Evolutionary conservation across 2,888 invertebrate genomes (phyloP), one percentile per base, ranked within the genome.

Genomic region (Prosapia bicincta): DNA sequence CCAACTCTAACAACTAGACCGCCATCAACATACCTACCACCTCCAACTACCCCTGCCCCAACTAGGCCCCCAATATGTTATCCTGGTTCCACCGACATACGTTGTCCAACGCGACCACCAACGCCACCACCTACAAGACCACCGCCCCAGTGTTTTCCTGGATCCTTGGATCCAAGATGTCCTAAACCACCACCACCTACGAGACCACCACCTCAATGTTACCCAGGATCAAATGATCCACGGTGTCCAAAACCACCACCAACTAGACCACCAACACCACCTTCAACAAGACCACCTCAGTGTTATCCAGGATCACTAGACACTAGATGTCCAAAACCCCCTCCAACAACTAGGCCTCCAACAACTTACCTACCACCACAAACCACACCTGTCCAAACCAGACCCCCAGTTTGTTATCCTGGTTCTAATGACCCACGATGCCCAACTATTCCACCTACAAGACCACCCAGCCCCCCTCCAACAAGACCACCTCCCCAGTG

Each of bases 71-170:
- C 75, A 1, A 72, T n/a, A 26, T 83, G 86, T 54, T 85, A 81
- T 74, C 86, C 75, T 84, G 85, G 66, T 78, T 83, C 43, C 0
- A 82, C 78, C 83, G 85, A 87, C 77, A 83, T 83, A 0, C 79
- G 83, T 26, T 85, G 77, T 73, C 77, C 79, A 76, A 77, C 76
- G 23, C 86, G 81, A 6, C 79, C 81, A 3, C 78, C 81, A 3
- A 80, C 81, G 0, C 75, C 80, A 13, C 28, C 77, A 26, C 66
- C 77, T 38, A 66, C 77, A 7, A 23, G 32, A 5, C 74, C 23
- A 66, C 80, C 77, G 30, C 82, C 81, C 15, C 76, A 78, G 0
- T 86, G 85, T 71, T 85, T 82, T 43, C 85, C 84, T 5, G 85
- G 85, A 38, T 81, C 82, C 9, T 79, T 68, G 20, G 83, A 83